Evolutionary conservation across 1,140 invertebrate genomes (phyloP), one percentile per base, ranked within the genome.

Genomic region (Metaphire vulgaris): DNA sequence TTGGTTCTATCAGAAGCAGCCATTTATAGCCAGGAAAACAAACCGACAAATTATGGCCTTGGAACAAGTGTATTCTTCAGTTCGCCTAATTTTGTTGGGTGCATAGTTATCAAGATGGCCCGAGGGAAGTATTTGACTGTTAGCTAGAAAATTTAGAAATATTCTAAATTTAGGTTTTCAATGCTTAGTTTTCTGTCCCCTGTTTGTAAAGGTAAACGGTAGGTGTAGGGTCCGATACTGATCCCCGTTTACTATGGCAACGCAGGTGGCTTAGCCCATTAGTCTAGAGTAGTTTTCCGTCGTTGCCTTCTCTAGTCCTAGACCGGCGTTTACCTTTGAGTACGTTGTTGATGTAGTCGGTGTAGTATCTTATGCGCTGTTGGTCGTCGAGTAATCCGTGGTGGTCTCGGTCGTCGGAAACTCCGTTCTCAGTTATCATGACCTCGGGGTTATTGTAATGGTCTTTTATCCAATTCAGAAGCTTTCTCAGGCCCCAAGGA

Each of bases 401-500:
- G 41, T 56, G 21, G 41, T 56, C 41, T 56, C 41, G 6, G 41
- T 56, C 41, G 83, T 87, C 88, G 72, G 84, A 88, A 84, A 83
- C 88, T 30, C 92, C 92, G 81, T 92, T 92, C 87, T 92, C 92
- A 0, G 90, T 90, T 1, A 93, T 86, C 2, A 90, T 84, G 0
- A 92, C 85, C 21, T 84, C 80, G 0, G 89, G 88, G 82, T 91
- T 90, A 67, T 88, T 83, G 80, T 91, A 93, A 14, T 87, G 83
- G 0, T 85, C 81, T 69, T 88, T 87, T 14, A 93, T 88, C 88
- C 89, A 90, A 56, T 89, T 89, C 16, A 92, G 80, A 32, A 90
- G 82, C 78, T 89, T 89, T 30, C 90, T 87, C 75, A 93, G 88
- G 12, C 91, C 91, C 87, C 89, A 90, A 12, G 91, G 91, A 32